Percentiles rank a stretch among this genome's conserved stretches.
Evolutionary conservation across 1,140 invertebrate genomes (phyloP).

Genomic region (Lerema accius): DNA sequence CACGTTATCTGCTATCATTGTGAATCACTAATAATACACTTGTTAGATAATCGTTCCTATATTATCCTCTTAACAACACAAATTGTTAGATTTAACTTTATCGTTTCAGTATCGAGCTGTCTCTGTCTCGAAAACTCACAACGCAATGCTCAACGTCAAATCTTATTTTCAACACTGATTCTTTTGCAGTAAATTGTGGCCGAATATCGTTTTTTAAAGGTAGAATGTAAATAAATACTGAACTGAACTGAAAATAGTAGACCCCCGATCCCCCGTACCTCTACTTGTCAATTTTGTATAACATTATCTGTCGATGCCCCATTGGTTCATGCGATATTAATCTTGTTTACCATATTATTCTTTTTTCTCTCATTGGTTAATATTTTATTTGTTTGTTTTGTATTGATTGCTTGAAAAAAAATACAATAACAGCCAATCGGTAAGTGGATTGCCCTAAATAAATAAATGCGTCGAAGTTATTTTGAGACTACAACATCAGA

Average conservation of each 20-base stretch:
- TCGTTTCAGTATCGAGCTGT: no score
- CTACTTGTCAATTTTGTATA: constrained; percentile 75
- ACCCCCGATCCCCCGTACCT: constrained; percentile 37
- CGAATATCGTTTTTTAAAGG: constrained; percentile 45
- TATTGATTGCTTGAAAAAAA: constrained; percentile 15
- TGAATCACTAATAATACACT: constrained; percentile 53
- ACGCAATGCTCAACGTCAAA: constrained; percentile 38
- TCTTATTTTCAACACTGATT: constrained; percentile 17
- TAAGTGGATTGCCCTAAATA: neutral
- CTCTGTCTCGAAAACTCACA: constrained; percentile 20
- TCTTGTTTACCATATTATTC: constrained; percentile 9
- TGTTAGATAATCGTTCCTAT: constrained; percentile 60
- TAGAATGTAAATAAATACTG: constrained; percentile 78
- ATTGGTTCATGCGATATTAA: constrained; percentile 61
- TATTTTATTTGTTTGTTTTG: neutral
- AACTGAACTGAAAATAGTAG: constrained; percentile 45
- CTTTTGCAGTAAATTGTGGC: constrained; percentile 35
- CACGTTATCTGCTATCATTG: constrained; percentile 83
- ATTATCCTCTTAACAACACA: constrained; percentile 17
- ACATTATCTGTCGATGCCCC: constrained; percentile 69
- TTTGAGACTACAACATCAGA: no score
- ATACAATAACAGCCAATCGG: constrained; percentile 1
- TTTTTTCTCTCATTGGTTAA: constrained; percentile 23
- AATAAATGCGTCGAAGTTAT: neutral
- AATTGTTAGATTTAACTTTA: constrained; percentile 11